Evolutionary conservation across 1,140 invertebrate genomes (phyloP).

Genomic region (Drosophila mauritiana): DNA sequence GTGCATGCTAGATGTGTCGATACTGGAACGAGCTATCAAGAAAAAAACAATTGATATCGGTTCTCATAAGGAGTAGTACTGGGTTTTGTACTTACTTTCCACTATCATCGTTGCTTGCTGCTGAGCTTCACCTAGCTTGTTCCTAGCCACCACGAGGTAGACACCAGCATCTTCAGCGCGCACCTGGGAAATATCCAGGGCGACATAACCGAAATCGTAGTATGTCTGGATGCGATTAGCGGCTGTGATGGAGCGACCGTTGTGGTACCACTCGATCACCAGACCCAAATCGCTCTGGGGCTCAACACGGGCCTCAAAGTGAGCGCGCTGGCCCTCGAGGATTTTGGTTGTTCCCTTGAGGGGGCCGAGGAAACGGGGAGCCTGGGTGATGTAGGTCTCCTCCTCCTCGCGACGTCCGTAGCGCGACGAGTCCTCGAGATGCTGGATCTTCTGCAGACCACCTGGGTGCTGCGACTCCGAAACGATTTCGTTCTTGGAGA

Average conservation of each 20-base stretch:
- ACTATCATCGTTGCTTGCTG: slow-evolving; percentile 92
- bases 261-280: slow-evolving; percentile 96
- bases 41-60: neutral
- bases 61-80: neutral
- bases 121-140: slow-evolving; percentile 93
- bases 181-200: slow-evolving; percentile 96
- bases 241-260: slow-evolving; percentile 92
- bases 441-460: slow-evolving; percentile 95
- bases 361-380: slow-evolving; percentile 93
- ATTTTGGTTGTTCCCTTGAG: slow-evolving; percentile 96
- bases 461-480: slow-evolving; percentile 94
- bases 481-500: slow-evolving; percentile 93
- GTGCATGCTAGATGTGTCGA: slow-evolving; percentile 95
- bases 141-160: slow-evolving; percentile 95
- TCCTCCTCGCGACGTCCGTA: slow-evolving; percentile 88
- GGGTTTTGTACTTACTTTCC: slow-evolving; percentile 89
- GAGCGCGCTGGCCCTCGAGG: slow-evolving; percentile 97
- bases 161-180: slow-evolving; percentile 93
- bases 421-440: slow-evolving; percentile 92
- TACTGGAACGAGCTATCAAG: slow-evolving; percentile 90
- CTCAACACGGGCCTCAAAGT: slow-evolving; percentile 97
- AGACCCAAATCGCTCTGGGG: slow-evolving; percentile 96
- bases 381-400: slow-evolving; percentile 90
- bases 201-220: slow-evolving; percentile 97
- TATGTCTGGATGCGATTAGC: slow-evolving; percentile 96